Percentiles rank a stretch among this genome's conserved stretches.
Evolutionary conservation across 2,797 vertebrate species (phyloP).

Genomic region (Sphaeramia orbicularis): DNA sequence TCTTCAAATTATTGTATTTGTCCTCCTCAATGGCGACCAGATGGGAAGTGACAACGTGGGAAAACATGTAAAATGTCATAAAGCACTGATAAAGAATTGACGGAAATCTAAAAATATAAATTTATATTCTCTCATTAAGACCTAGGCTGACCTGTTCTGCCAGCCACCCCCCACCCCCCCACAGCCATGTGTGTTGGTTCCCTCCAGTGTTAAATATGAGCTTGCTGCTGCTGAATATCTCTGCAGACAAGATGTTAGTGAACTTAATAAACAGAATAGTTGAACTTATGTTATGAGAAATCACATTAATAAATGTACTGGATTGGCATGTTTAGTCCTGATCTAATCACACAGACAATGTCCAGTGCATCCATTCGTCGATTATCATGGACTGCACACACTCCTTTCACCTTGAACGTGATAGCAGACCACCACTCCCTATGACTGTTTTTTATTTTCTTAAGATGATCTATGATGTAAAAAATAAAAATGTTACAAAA

Average conservation of each 20-base stretch:
- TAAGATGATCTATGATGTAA: constrained; percentile 13
- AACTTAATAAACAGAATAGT: neutral
- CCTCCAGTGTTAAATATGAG: constrained; percentile 5
- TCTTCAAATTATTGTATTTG: constrained; percentile 9
- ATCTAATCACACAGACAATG: too few species aligned
- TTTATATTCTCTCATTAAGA: neutral
- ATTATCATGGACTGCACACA: neutral
- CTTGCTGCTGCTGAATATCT: neutral
- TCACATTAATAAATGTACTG: neutral
- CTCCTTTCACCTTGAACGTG: constrained; percentile 21
- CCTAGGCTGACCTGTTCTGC: constrained; percentile 7
- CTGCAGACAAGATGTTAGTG: constrained; percentile 2
- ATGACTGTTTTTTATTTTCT: too few species aligned
- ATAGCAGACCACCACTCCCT: neutral
- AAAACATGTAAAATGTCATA: neutral
- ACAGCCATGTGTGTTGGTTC: neutral
- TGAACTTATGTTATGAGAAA: neutral
- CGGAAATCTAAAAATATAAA: neutral
- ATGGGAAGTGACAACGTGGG: constrained; percentile 9
- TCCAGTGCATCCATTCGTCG: too few species aligned
- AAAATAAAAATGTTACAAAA: constrained; percentile 6
- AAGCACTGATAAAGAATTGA: neutral
- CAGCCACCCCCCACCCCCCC: constrained; percentile 12
- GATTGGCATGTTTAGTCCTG: too few species aligned
- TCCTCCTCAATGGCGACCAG: constrained; percentile 16